A percentile compares a stretch with the other conserved stretches of the same genome.
Conservation (phyloP, 2,888 invertebrate genomes). For the Cosmorhoe ocellata region DNA sequence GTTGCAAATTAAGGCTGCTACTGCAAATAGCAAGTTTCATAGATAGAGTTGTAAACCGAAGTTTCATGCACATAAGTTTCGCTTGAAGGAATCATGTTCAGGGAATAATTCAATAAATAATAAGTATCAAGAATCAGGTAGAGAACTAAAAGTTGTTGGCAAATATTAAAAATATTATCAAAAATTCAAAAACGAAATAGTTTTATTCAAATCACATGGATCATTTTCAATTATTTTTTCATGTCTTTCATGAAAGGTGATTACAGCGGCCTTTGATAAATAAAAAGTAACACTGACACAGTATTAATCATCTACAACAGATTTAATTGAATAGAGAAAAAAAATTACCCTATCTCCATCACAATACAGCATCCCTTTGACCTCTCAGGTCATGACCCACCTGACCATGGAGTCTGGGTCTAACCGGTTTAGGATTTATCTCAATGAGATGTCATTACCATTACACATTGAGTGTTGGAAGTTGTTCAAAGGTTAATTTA, state of each 20-base stretch:
- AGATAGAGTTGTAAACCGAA: not conserved
- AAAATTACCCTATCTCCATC: conserved; percentile 8
- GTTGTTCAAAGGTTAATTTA: not conserved
- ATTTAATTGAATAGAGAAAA: too few relatives aligned
- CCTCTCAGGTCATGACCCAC: conserved; percentile 12
- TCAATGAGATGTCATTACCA: conserved; percentile 17
- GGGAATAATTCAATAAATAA: not conserved
- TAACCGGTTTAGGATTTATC: conserved; percentile 31
- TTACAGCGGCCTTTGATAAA: too few relatives aligned
- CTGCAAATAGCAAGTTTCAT: not conserved
- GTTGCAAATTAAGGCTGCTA: not conserved
- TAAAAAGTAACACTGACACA: too few relatives aligned
- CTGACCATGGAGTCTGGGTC: conserved; percentile 19
- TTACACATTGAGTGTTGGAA: not conserved
- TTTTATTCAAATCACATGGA: too few relatives aligned
- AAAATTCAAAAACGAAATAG: too few relatives aligned
- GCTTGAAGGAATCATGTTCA: not conserved
- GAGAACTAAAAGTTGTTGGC: too few relatives aligned
- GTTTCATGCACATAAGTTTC: not conserved
- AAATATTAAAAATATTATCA: too few relatives aligned
- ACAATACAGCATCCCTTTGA: conserved; percentile 30
- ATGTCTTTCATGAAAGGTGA: too few relatives aligned
- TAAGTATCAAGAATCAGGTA: too few relatives aligned
- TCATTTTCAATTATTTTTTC: too few relatives aligned
- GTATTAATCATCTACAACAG: too few relatives aligned